Evolutionary conservation across 2,888 invertebrate genomes (phyloP), one percentile per base, ranked within the genome.

Genomic region (Drosophila diplacantha): DNA sequence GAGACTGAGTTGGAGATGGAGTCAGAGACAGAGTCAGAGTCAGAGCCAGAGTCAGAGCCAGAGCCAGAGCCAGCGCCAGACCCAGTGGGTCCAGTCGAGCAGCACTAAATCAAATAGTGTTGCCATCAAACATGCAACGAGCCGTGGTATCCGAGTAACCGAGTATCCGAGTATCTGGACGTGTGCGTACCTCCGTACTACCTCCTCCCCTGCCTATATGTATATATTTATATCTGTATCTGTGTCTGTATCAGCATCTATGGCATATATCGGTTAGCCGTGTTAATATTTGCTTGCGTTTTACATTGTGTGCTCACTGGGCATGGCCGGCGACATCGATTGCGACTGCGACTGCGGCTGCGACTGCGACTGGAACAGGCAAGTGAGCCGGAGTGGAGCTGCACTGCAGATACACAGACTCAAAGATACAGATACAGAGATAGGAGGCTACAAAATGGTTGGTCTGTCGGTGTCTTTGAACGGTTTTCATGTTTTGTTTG

Each of bases 231-330:
- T 34, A n/a, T 32, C 3, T 32, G 6, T 14, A 39, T 34, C 4
- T 35, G 5, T 35, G 4, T 16, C 16, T 16, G 35, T 35, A 39
- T 44, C 57, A 49, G 53, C 41, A 22, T 35, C 43, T 47, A 22
- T 44, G 34, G 47, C 64, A 50, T 22, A 50, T 43, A 54, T 63
- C 49, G 54, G 54, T 54, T 62, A 62, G 39, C 62, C 71, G 75
- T 77, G 82, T 77, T 77, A 81, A 81, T 77, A 81, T 81, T 77
- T 81, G 80, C 75, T 70, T 74, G 82, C 79, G 81, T 77, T 81
- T 78, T 81, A 81, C 82, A 78, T 75, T 77, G 76, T 77, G 75
- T 77, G 74, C 64, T 44, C 61, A 56, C 70, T 78, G 81, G 62
- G 75, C 79, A 72, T 62, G 71, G 68, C 43, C 60, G 44, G 37